Percentiles rank a stretch among this genome's conserved stretches.
Conservation (phyloP, 2,888 invertebrate genomes). For the Doris montereyensis region DNA sequence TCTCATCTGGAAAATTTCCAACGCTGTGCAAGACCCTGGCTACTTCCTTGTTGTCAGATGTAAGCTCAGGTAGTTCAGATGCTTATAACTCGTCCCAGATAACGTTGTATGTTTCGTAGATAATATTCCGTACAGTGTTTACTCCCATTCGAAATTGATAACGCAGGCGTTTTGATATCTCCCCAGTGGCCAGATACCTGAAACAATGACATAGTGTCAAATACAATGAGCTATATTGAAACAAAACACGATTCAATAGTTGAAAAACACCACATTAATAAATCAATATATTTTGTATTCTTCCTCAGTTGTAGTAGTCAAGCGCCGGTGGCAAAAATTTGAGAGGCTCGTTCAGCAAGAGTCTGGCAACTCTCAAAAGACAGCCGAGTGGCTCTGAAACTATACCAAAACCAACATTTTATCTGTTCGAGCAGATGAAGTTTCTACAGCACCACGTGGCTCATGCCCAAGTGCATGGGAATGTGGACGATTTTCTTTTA, state of each 20-base stretch:
- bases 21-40: neutral
- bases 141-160: neutral
- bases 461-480: neutral
- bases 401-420: neutral
- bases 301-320: neutral
- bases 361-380: neutral
- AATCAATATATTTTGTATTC: neutral
- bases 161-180: neutral
- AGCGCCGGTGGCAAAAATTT: constrained; percentile 7
- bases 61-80: neutral
- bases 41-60: neutral
- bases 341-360: neutral
- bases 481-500: too few relatives aligned
- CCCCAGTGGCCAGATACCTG: constrained; percentile 6
- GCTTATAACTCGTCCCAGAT: neutral
- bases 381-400: neutral
- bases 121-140: neutral
- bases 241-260: neutral
- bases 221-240: neutral
- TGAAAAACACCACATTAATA: neutral
- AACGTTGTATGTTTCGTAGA: neutral
- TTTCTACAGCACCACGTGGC: constrained; percentile 3
- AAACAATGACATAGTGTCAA: neutral
- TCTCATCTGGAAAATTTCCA: neutral
- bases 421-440: neutral